These are phyloP conservation scores for Ephestia elutella DNA, from an alignment of 1,140 invertebrate species.

Conservation along the genomic window DNA sequence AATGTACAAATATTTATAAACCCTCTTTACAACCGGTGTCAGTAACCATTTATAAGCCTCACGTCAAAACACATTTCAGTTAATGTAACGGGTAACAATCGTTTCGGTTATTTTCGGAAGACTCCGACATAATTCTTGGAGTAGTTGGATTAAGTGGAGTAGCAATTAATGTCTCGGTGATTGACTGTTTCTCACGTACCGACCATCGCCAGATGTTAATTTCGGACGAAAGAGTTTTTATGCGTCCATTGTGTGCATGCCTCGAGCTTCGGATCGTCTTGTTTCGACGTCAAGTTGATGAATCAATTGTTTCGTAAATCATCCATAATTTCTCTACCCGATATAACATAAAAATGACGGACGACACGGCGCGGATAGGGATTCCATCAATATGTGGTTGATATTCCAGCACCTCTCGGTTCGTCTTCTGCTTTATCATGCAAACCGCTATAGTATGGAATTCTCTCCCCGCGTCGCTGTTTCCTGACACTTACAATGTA, in stretches of 20 bases:
- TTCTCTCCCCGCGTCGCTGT: too few species aligned
- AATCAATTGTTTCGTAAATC: too few species aligned
- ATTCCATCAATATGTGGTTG: too few species aligned
- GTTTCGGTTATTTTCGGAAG: slow-evolving; percentile 45
- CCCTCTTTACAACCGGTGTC: slow-evolving; percentile 4
- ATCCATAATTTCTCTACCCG: too few species aligned
- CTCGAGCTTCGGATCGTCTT: neutral
- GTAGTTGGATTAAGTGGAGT: slow-evolving; percentile 47
- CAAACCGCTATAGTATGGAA: too few species aligned
- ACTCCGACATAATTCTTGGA: slow-evolving; percentile 33
- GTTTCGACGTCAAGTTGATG: neutral
- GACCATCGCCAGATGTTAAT: slow-evolving; percentile 36
- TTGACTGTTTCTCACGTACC: slow-evolving; percentile 50
- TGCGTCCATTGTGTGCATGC: neutral
- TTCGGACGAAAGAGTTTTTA: slow-evolving; percentile 15
- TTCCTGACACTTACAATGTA: too few species aligned
- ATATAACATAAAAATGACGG: too few species aligned
- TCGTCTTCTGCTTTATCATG: too few species aligned
- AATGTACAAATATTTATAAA: slow-evolving; percentile 5
- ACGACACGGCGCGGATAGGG: too few species aligned
- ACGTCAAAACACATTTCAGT: slow-evolving; percentile 55
- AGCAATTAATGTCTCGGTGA: slow-evolving; percentile 59
- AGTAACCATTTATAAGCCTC: slow-evolving; percentile 50
- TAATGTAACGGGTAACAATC: slow-evolving; percentile 40
- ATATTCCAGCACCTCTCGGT: too few species aligned